Conservation (phyloP, 2,888 invertebrate species). For the Alloplasta piceator region DNA sequence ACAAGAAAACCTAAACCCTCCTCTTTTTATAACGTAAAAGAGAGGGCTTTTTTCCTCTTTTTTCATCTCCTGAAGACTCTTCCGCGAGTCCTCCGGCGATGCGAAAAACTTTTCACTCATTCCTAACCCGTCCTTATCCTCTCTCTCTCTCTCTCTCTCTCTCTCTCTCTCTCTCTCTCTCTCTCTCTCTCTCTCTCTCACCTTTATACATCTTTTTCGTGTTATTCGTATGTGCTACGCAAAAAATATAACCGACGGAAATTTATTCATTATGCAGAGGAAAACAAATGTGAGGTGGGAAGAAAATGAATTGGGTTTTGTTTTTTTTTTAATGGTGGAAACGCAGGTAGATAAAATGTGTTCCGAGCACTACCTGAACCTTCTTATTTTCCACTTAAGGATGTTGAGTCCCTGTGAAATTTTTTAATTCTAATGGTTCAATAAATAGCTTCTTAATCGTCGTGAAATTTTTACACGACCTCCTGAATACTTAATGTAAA, state of each 20-base stretch:
- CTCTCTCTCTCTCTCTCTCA: background rate
- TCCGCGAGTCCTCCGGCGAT: slow-evolving; percentile 22
- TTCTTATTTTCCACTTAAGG: background rate
- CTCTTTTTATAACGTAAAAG: slow-evolving; percentile 17
- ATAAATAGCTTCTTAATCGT: too few species aligned
- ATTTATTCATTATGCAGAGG: slow-evolving; percentile 7
- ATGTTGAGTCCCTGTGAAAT: too few species aligned
- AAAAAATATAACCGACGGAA: background rate
- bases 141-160: background rate
- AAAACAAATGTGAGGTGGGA: slow-evolving; percentile 9
- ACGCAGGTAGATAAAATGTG: background rate
- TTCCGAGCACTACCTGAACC: background rate
- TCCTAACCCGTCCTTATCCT: too few species aligned
- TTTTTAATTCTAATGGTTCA: too few species aligned
- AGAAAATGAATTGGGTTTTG: background rate
- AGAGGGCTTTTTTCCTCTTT: slow-evolving; percentile 20
- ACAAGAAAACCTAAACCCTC: slow-evolving; percentile 23
- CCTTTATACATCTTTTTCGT: background rate
- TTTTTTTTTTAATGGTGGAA: background rate
- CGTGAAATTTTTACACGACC: too few species aligned
- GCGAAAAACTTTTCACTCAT: slow-evolving; percentile 18
- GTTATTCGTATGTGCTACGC: slow-evolving; percentile 3
- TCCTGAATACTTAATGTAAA: too few species aligned
- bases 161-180: background rate
- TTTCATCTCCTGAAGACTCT: slow-evolving; percentile 10